phyloP scores from a whole-genome alignment of 2,888 invertebrate genomes.

The Thereva unica region DNA sequence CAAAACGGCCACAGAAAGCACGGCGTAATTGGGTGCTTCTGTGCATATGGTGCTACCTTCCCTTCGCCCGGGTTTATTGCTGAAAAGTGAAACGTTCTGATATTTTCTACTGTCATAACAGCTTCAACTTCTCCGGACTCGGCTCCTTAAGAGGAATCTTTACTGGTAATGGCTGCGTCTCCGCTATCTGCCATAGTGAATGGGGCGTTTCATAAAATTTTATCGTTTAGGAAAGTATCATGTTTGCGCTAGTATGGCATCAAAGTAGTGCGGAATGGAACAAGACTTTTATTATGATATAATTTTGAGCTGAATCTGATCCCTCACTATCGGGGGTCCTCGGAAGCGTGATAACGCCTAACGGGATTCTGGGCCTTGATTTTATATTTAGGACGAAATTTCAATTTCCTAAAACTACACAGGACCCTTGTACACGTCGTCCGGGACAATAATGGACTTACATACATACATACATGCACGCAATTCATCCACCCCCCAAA shows the following conservation, averaged over 20 bases:
- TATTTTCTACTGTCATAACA: constrained; percentile 16
- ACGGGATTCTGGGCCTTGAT: too few species aligned
- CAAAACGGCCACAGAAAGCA: constrained; percentile 23
- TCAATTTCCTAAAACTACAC: too few species aligned
- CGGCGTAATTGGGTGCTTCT: constrained; percentile 22
- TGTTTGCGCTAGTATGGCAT: constrained; percentile 8
- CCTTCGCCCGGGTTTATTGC: constrained; percentile 14
- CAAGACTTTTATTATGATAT: constrained; percentile 3
- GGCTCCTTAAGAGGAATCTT: neutral
- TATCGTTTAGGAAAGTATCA: constrained; percentile 18
- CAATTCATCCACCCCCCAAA: neutral
- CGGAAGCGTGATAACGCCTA: too few species aligned
- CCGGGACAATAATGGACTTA: constrained; percentile 13
- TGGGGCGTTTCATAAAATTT: constrained; percentile 25
- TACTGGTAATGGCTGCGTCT: neutral
- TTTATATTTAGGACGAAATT: too few species aligned
- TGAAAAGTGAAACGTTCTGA: constrained; percentile 18
- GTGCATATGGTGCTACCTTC: constrained; percentile 27
- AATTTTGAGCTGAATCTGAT: neutral
- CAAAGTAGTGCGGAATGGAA: neutral
- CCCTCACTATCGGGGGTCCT: too few species aligned
- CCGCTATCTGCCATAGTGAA: constrained; percentile 9
- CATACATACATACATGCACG: constrained; percentile 15
- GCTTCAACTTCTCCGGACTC: constrained; percentile 3
- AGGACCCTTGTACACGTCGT: too few species aligned